Percentiles rank a stretch among this genome's conserved stretches.
Evolutionary conservation across 1,140 invertebrate species (phyloP).

Genomic region (Apolygus lucorum): DNA sequence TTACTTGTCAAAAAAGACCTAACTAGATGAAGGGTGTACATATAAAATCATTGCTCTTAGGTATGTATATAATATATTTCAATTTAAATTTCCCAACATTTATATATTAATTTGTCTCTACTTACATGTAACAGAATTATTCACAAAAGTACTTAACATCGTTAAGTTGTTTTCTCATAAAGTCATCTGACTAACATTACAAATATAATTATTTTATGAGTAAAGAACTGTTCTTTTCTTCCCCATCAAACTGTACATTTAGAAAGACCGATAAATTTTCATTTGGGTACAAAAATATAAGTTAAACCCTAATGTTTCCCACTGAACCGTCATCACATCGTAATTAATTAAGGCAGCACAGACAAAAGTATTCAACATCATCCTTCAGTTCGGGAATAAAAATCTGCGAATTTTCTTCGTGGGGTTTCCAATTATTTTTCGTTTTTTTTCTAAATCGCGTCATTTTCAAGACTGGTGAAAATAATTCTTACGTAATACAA

Average conservation of each 20-base stretch:
- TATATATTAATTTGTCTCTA: slow-evolving; percentile 24
- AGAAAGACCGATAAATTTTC: neutral
- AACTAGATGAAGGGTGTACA: too few relatives aligned
- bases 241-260: neutral
- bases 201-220: neutral
- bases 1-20: too few relatives aligned
- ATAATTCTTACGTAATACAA: too few relatives aligned
- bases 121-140: slow-evolving; percentile 22
- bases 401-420: too few relatives aligned
- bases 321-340: slow-evolving; percentile 7
- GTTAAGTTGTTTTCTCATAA: neutral
- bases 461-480: too few relatives aligned
- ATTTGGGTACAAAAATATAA: slow-evolving; percentile 1
- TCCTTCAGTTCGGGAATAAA: too few relatives aligned
- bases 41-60: too few relatives aligned
- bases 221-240: too few relatives aligned
- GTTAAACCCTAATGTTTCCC: slow-evolving; percentile 2
- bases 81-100: slow-evolving; percentile 25
- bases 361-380: too few relatives aligned
- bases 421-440: too few relatives aligned
- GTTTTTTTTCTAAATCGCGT: neutral
- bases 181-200: neutral
- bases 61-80: slow-evolving; percentile 14
- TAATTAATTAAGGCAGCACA: slow-evolving; percentile 9
- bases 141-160: slow-evolving; percentile 17